phyloP scores from a whole-genome alignment of 2,888 invertebrate genomes.

The Eustalomyia histrio region DNA sequence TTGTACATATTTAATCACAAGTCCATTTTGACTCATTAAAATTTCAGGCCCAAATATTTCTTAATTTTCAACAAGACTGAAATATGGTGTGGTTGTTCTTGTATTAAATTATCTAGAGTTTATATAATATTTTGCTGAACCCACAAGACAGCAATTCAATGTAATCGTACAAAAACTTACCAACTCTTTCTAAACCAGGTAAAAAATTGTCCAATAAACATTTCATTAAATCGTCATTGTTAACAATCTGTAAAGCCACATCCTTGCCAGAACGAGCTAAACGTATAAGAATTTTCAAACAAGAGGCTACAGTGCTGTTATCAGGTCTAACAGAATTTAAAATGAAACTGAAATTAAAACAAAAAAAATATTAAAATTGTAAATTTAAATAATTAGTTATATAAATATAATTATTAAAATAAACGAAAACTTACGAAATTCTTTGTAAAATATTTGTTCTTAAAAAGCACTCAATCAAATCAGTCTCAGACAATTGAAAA shows the following conservation, averaged over 20 bases:
- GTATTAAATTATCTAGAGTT: no score
- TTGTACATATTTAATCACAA: no score
- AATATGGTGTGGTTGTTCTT: no score
- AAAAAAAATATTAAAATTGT: conserved; percentile 43
- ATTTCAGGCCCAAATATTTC: no score
- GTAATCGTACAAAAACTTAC: conserved; percentile 69
- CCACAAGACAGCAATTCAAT: no score
- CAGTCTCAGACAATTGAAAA: conserved; percentile 90
- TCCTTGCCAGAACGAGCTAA: conserved; percentile 88
- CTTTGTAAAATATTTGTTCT: conserved; percentile 89
- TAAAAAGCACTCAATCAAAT: conserved; percentile 86
- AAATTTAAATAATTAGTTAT: background rate
- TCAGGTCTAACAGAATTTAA: conserved; percentile 85
- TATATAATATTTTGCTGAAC: no score
- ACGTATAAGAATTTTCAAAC: conserved; percentile 89
- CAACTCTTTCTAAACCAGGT: conserved; percentile 70
- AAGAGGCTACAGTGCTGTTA: conserved; percentile 86
- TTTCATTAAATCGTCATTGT: conserved; percentile 84
- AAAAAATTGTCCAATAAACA: conserved; percentile 82
- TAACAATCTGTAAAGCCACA: conserved; percentile 83
- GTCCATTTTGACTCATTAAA: no score
- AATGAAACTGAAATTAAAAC: conserved; percentile 83
- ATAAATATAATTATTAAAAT: background rate
- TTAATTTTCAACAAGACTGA: no score
- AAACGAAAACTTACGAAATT: conserved; percentile 80